A percentile compares a stretch with the other conserved stretches of the same genome.
Conservation (phyloP, 2,797 vertebrate species). For the Parauchenoglanis punctatus region DNA sequence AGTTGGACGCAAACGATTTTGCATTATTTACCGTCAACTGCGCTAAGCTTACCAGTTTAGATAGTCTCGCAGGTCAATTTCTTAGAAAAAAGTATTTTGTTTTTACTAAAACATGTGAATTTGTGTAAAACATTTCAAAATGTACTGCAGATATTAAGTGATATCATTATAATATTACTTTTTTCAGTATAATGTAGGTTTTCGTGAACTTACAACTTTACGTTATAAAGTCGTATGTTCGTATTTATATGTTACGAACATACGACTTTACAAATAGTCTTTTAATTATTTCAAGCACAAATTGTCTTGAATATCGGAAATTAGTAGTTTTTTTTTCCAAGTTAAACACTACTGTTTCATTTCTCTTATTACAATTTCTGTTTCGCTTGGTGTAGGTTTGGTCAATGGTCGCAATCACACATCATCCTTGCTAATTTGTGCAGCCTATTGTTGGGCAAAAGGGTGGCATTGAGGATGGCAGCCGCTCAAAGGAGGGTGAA, state of each 20-base stretch:
- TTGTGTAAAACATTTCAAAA: not conserved
- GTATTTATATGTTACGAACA: too few relatives aligned
- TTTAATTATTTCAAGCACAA: not conserved
- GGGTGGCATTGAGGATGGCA: conserved; percentile 71
- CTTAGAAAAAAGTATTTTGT: not conserved
- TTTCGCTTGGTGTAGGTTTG: not conserved
- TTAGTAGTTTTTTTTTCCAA: not conserved
- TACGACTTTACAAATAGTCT: not conserved
- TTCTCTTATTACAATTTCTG: not conserved
- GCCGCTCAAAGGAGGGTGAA: conserved; percentile 83
- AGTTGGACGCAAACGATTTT: not conserved
- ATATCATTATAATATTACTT: not conserved
- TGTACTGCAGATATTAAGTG: not conserved
- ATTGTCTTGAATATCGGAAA: not conserved
- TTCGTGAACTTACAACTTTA: not conserved
- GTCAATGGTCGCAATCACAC: conserved; percentile 58
- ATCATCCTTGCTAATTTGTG: conserved; percentile 63
- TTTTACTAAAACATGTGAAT: not conserved
- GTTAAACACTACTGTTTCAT: not conserved
- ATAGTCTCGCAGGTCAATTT: not conserved
- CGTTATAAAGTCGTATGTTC: too few relatives aligned
- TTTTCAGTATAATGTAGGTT: not conserved
- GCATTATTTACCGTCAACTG: not conserved
- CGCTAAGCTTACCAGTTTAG: too few relatives aligned
- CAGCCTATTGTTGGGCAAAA: conserved; percentile 78